phyloP scores from a whole-genome alignment of 2,113 vertebrate genomes.

The Esox niger region DNA sequence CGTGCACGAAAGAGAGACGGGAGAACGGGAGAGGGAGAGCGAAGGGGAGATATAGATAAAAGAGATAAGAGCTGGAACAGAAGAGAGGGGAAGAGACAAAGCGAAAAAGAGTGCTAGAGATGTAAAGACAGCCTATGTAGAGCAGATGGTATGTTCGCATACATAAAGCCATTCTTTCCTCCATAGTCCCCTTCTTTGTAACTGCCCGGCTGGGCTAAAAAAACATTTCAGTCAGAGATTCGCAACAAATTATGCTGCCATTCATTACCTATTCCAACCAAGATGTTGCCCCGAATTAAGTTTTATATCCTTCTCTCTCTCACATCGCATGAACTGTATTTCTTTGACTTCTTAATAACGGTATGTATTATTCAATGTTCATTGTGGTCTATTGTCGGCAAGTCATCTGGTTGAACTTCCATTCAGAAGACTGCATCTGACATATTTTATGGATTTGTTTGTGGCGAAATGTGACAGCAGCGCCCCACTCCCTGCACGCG shows the following conservation, averaged over 20 bases:
- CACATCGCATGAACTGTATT: neutral
- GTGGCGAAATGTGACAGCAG: conserved; percentile 35
- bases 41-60: too few relatives aligned
- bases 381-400: conserved; percentile 42
- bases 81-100: too few relatives aligned
- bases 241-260: too few relatives aligned
- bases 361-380: conserved; percentile 47
- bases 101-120: too few relatives aligned
- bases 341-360: conserved; percentile 21
- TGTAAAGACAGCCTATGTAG: too few relatives aligned
- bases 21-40: too few relatives aligned
- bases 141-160: too few relatives aligned
- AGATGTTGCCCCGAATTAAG: conserved; percentile 29
- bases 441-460: conserved; percentile 45
- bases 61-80: too few relatives aligned
- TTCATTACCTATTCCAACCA: neutral
- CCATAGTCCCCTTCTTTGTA: too few relatives aligned
- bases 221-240: too few relatives aligned
- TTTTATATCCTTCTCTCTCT: conserved; percentile 39
- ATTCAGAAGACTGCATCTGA: conserved; percentile 30
- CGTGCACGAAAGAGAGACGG: neutral
- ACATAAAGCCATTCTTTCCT: too few relatives aligned
- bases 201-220: too few relatives aligned
- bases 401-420: conserved; percentile 41
- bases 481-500: conserved; percentile 6